Evolutionary conservation across 1,140 invertebrate species (phyloP).

Genomic region (Drusus annulatus): DNA sequence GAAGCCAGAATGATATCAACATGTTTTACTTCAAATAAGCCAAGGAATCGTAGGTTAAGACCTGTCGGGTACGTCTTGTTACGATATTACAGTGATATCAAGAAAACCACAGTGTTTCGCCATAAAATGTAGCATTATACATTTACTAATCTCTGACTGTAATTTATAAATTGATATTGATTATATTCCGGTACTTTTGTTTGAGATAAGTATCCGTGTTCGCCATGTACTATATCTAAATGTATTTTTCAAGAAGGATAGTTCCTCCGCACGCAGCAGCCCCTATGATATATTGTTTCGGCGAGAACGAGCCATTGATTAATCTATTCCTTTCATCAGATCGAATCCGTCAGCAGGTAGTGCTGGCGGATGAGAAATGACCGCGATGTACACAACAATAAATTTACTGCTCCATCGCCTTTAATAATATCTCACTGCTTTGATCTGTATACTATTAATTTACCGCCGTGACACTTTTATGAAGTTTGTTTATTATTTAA

Average conservation of each 20-base stretch:
- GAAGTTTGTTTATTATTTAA: constrained; percentile 20
- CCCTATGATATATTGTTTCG: constrained; percentile 20
- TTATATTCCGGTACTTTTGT: not conserved
- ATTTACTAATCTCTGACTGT: too few species aligned
- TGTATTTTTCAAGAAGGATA: not conserved
- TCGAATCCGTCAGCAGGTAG: constrained; percentile 42
- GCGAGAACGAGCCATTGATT: constrained; percentile 28
- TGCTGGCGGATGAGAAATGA: constrained; percentile 10
- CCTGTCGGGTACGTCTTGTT: too few species aligned
- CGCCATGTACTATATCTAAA: not conserved
- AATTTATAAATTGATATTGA: too few species aligned
- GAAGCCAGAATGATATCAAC: too few species aligned
- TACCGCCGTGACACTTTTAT: constrained; percentile 21
- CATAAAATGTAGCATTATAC: not conserved
- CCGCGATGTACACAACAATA: constrained; percentile 10
- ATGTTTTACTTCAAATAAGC: too few species aligned
- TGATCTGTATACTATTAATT: constrained; percentile 20
- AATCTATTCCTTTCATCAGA: constrained; percentile 40
- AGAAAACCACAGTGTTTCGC: too few species aligned
- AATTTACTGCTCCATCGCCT: constrained; percentile 29
- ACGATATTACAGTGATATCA: too few species aligned
- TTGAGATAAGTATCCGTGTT: not conserved
- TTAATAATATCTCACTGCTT: constrained; percentile 2
- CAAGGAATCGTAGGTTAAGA: too few species aligned
- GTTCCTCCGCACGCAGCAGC: not conserved